phyloP scores from a whole-genome alignment of 1,140 invertebrate species.

The Drosophila albomicans region DNA sequence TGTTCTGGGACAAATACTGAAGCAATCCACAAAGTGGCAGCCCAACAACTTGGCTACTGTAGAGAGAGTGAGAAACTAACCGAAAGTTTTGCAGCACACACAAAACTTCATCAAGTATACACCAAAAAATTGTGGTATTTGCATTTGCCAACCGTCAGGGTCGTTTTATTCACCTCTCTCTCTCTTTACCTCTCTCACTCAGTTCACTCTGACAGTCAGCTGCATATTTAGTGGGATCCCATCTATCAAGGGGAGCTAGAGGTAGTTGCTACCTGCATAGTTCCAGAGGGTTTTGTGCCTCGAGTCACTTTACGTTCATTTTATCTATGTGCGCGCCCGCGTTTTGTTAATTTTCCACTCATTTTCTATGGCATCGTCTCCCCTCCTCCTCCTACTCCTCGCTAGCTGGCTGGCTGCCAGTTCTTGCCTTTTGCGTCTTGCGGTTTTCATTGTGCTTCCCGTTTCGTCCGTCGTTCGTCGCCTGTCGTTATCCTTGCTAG shows the following conservation, averaged over 20 bases:
- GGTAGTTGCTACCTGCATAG: constrained; percentile 8
- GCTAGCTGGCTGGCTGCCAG: not conserved
- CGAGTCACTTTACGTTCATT: constrained; percentile 56
- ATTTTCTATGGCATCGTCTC: constrained; percentile 65
- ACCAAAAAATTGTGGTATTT: constrained; percentile 60
- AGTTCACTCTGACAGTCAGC: constrained; percentile 12
- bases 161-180: constrained; percentile 5
- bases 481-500: constrained; percentile 9
- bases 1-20: constrained; percentile 28
- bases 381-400: not conserved
- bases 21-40: constrained; percentile 31
- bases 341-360: constrained; percentile 81
- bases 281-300: constrained; percentile 24
- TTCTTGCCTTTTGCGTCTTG: constrained; percentile 26
- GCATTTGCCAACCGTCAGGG: constrained; percentile 64
- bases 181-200: not conserved
- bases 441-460: not conserved
- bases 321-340: constrained; percentile 57
- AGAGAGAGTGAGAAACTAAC: not conserved
- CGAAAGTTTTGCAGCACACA: constrained; percentile 4
- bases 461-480: constrained; percentile 28
- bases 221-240: constrained; percentile 23
- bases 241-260: too few relatives aligned
- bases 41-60: constrained; percentile 8
- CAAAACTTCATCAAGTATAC: constrained; percentile 26